Percentiles rank a stretch among this genome's conserved stretches.
Conservation (phyloP, 2,888 invertebrate species). For the Metacarcinus magister region DNA sequence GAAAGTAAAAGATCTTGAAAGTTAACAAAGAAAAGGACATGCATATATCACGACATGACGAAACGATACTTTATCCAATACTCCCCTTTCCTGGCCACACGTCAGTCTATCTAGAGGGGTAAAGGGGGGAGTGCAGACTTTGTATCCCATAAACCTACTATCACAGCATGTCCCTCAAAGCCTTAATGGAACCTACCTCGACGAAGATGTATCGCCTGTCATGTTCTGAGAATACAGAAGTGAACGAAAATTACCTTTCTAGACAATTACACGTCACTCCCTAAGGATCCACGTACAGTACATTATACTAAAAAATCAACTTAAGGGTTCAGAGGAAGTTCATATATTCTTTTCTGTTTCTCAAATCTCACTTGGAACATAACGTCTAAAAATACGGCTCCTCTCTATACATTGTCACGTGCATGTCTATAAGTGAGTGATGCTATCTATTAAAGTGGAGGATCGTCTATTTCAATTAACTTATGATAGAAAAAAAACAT, state of each 20-base stretch:
- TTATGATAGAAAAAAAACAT: not conserved
- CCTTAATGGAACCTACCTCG: not conserved
- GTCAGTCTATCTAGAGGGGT: not conserved
- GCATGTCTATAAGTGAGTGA: not conserved
- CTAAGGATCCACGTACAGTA: not conserved
- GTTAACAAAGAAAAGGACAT: too few species aligned
- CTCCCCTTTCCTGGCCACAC: too few species aligned
- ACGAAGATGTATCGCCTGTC: conserved; percentile 12
- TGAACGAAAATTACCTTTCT: not conserved
- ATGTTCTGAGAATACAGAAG: not conserved
- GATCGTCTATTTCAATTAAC: not conserved
- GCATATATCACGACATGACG: too few species aligned
- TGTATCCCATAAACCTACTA: conserved; percentile 13
- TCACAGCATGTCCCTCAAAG: not conserved
- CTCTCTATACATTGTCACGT: not conserved
- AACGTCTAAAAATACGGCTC: not conserved
- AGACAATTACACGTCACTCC: not conserved
- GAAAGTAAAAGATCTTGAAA: too few species aligned
- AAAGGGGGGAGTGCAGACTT: not conserved
- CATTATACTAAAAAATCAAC: too few species aligned
- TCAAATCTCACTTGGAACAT: too few species aligned
- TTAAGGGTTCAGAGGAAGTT: too few species aligned
- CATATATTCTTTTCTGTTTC: too few species aligned
- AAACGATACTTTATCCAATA: too few species aligned
- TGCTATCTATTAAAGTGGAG: not conserved